Conservation (phyloP, 2,113 vertebrate species). For the Myiozetetes cayanensis region DNA sequence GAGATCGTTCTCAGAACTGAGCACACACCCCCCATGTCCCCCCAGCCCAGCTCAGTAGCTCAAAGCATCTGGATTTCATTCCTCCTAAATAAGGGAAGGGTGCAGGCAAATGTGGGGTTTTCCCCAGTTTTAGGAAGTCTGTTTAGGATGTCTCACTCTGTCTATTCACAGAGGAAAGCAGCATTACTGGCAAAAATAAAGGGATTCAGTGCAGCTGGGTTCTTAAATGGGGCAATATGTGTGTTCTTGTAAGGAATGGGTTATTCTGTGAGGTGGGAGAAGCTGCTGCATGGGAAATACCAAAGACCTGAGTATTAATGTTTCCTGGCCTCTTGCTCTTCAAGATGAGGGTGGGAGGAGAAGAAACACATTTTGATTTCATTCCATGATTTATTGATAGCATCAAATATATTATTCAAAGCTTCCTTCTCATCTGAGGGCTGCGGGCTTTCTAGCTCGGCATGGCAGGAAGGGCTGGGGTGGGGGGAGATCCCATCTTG, state of each 20-base stretch:
- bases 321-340: not conserved
- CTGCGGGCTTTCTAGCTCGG: not conserved
- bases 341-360: not conserved
- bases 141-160: not conserved
- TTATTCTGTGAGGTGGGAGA: not conserved
- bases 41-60: rapidly evolving
- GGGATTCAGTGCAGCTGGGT: not conserved
- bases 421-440: not conserved
- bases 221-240: not conserved
- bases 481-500: rapidly evolving
- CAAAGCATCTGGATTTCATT: not conserved
- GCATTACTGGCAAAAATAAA: not conserved
- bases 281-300: not conserved
- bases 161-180: not conserved
- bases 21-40: not conserved
- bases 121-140: not conserved
- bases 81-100: not conserved
- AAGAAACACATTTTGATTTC: not conserved
- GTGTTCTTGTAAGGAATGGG: not conserved
- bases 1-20: not conserved
- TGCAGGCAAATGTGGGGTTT: not conserved
- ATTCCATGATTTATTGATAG: conserved; percentile 32
- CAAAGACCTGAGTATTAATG: not conserved
- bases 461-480: not conserved
- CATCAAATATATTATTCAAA: not conserved